Evolutionary conservation across 1,140 invertebrate species (phyloP).

Genomic region (Calliphora vicina): DNA sequence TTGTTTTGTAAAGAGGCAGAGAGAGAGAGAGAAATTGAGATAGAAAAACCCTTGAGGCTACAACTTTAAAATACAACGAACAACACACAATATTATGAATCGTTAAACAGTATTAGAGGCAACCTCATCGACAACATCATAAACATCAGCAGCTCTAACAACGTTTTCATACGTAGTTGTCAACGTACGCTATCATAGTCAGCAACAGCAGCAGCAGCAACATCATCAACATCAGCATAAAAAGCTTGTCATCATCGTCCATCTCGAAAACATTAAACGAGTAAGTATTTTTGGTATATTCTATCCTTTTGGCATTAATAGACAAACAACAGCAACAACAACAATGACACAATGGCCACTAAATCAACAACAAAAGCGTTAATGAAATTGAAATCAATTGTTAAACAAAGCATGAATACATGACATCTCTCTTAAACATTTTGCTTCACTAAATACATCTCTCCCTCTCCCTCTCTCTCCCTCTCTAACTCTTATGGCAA

Average conservation of each 20-base stretch:
- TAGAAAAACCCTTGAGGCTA: background rate
- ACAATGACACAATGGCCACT: conserved; percentile 19
- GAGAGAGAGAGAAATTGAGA: too few relatives aligned
- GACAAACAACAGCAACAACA: background rate
- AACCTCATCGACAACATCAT: background rate
- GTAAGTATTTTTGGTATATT: too few relatives aligned
- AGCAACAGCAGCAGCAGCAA: too few relatives aligned
- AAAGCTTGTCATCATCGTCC: conserved; percentile 2
- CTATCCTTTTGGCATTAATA: background rate
- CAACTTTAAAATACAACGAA: background rate
- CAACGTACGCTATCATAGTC: too few relatives aligned
- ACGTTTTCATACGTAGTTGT: background rate
- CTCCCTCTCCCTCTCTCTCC: background rate
- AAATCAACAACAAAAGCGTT: conserved; percentile 35
- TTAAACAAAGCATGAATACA: conserved; percentile 31
- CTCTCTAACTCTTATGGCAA: background rate
- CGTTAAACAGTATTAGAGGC: background rate
- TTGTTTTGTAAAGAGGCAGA: background rate
- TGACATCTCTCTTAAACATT: background rate
- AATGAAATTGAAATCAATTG: conserved; percentile 33
- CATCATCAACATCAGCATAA: background rate
- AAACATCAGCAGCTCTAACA: background rate
- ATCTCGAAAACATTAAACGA: background rate
- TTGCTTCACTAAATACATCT: background rate
- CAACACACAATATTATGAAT: background rate